Evolutionary conservation across 2,797 vertebrate genomes (phyloP).

Genomic region (Adrianichthys oophorus): DNA sequence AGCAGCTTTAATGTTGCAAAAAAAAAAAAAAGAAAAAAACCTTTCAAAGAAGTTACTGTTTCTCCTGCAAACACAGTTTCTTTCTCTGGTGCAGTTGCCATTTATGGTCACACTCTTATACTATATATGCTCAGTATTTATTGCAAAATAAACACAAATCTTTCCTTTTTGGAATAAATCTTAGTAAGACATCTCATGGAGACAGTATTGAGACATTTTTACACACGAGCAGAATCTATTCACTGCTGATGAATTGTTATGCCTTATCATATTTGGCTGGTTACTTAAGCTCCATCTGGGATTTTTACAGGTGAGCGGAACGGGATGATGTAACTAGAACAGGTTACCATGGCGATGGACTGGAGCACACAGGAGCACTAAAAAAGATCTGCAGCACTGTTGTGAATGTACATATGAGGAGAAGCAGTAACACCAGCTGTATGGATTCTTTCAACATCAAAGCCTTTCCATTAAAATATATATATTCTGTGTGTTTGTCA

Average conservation of each 20-base stretch:
- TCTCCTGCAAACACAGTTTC: slow-evolving; percentile 17
- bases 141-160: slow-evolving; percentile 57
- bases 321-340: slow-evolving; percentile 50
- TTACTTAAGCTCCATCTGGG: slow-evolving; percentile 55
- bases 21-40: too few species aligned
- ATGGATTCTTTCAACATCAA: slow-evolving; percentile 76
- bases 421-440: slow-evolving; percentile 75
- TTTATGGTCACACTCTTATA: too few species aligned
- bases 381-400: slow-evolving; percentile 47
- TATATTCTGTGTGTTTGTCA: slow-evolving; percentile 16
- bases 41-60: slow-evolving; percentile 23
- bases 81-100: neutral
- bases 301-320: slow-evolving; percentile 65
- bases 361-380: slow-evolving; percentile 45
- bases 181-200: slow-evolving; percentile 63
- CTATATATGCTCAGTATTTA: slow-evolving; percentile 70
- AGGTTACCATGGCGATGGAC: slow-evolving; percentile 67
- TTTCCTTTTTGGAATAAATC: slow-evolving; percentile 49
- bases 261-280: slow-evolving; percentile 74
- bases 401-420: slow-evolving; percentile 67
- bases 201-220: slow-evolving; percentile 57
- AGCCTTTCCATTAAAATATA: slow-evolving; percentile 63
- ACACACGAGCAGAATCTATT: slow-evolving; percentile 61
- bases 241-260: slow-evolving; percentile 75
- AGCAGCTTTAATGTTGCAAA: slow-evolving; percentile 37